Evolutionary conservation across 1,140 invertebrate genomes (phyloP).

Genomic region (Eumaeus atala): DNA sequence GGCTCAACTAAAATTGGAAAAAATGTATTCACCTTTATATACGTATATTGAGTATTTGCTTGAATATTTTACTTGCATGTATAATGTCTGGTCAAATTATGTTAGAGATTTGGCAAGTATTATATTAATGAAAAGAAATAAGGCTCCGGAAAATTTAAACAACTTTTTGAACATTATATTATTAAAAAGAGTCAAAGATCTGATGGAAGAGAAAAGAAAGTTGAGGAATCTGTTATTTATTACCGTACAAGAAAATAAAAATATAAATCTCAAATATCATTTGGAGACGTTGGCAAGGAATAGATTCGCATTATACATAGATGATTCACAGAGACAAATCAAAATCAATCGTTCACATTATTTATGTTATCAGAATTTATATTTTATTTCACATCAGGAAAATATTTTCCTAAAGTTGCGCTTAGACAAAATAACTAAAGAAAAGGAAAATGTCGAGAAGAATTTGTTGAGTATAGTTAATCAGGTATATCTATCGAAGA

Average conservation of each 20-base stretch:
- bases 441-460: conserved; percentile 47
- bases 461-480: conserved; percentile 47
- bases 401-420: conserved; percentile 47
- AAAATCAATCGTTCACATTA: conserved; percentile 48
- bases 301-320: conserved; percentile 36
- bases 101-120: neutral
- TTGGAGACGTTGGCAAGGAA: conserved; percentile 44
- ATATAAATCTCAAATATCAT: conserved; percentile 43
- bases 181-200: conserved; percentile 46
- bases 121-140: neutral
- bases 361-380: conserved; percentile 53
- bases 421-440: conserved; percentile 39
- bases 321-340: conserved; percentile 43
- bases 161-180: conserved; percentile 24
- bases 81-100: too few species aligned
- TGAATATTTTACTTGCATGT: too few species aligned
- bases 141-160: neutral
- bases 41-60: too few species aligned
- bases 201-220: conserved; percentile 44
- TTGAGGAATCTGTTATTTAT: conserved; percentile 40
- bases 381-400: conserved; percentile 49
- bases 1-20: too few species aligned
- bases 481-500: conserved; percentile 46
- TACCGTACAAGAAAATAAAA: conserved; percentile 51
- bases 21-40: too few species aligned